Evolutionary conservation across 2,888 invertebrate species (phyloP).

Genomic region (Sphecodes monilicornis): DNA sequence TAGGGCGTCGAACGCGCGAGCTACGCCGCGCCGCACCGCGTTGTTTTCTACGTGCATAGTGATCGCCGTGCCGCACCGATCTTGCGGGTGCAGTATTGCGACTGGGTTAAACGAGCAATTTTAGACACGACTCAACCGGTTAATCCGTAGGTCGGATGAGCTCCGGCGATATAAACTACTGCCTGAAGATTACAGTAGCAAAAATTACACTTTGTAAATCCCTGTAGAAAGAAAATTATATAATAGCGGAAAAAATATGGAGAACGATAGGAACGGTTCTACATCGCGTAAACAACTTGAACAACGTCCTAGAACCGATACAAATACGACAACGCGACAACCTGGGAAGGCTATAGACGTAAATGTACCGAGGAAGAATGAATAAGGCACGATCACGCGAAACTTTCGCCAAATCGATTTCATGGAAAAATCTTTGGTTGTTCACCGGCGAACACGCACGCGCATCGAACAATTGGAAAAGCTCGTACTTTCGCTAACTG

Average conservation of each 20-base stretch:
- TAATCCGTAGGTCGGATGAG: neutral
- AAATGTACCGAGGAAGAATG: neutral
- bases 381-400: neutral
- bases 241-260: neutral
- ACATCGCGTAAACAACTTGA: neutral
- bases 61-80: conserved; percentile 41
- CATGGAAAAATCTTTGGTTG: neutral
- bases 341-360: neutral
- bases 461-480: conserved; percentile 12
- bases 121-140: neutral
- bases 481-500: neutral
- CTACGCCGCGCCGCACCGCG: conserved; percentile 26
- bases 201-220: neutral
- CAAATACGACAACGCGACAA: neutral
- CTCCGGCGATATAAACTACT: neutral
- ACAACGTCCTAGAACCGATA: neutral
- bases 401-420: neutral
- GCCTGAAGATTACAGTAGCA: neutral
- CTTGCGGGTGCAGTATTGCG: conserved; percentile 41
- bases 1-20: conserved; percentile 40
- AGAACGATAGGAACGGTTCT: neutral
- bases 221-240: neutral
- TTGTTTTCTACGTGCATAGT: conserved; percentile 33
- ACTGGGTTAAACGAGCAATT: conserved; percentile 35
- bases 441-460: neutral